These are phyloP conservation scores for Mustelus asterias DNA, from an alignment of 2,113 vertebrate species.

Conservation along the genomic window DNA sequence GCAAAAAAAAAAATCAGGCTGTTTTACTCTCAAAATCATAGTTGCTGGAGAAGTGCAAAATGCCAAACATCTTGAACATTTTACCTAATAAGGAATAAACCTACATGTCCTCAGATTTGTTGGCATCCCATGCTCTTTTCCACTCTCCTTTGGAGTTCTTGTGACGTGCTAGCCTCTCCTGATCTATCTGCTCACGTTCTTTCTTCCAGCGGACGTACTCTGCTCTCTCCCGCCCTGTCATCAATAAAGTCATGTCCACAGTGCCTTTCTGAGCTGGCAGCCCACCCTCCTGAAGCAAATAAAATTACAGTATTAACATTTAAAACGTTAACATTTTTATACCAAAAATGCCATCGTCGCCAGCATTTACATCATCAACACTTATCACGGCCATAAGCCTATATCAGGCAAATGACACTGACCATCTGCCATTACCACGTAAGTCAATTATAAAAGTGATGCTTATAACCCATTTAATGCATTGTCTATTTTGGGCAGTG, in stretches of 20 bases:
- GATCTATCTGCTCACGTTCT: constrained; percentile 84
- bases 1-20: neutral
- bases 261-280: constrained; percentile 45
- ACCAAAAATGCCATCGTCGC: neutral
- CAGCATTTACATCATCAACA: neutral
- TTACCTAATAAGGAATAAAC: constrained; percentile 43
- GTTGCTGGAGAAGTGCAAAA: neutral
- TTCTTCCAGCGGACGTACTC: constrained; percentile 87
- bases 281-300: constrained; percentile 50
- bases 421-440: neutral
- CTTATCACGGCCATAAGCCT: neutral
- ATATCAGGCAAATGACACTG: neutral
- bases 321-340: neutral
- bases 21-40: neutral
- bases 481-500: neutral
- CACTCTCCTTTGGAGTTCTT: constrained; percentile 90
- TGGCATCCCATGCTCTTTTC: constrained; percentile 90
- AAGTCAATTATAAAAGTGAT: neutral
- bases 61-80: neutral
- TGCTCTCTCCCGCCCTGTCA: constrained; percentile 61
- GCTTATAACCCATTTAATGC: neutral
- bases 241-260: constrained; percentile 57
- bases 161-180: constrained; percentile 81
- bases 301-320: neutral
- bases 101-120: constrained; percentile 86